phyloP scores from a whole-genome alignment of 1,140 invertebrate genomes.

The Asbolus verrucosus region DNA sequence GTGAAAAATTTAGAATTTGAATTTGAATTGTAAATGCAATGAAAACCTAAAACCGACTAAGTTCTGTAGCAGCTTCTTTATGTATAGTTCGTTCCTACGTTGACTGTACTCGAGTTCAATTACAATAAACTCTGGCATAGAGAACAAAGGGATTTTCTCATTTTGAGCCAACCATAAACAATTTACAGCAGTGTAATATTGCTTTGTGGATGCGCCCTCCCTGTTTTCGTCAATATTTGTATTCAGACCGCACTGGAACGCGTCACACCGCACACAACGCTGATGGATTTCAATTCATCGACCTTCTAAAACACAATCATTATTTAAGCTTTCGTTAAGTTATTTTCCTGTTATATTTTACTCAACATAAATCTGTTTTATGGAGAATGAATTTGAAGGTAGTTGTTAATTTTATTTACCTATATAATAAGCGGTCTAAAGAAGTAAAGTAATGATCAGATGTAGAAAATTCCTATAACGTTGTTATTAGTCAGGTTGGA shows the following conservation, averaged over 20 bases:
- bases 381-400: too few relatives aligned
- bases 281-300: neutral
- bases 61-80: neutral
- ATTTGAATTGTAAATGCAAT: too few relatives aligned
- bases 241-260: conserved; percentile 39
- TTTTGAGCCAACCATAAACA: conserved; percentile 49
- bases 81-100: conserved; percentile 1
- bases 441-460: neutral
- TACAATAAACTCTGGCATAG: conserved; percentile 40
- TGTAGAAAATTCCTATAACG: conserved; percentile 17
- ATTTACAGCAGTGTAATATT: conserved; percentile 48
- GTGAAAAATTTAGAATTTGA: too few relatives aligned
- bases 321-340: too few relatives aligned
- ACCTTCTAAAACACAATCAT: too few relatives aligned
- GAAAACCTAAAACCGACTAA: too few relatives aligned
- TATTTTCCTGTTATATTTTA: too few relatives aligned
- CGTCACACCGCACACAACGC: conserved; percentile 12
- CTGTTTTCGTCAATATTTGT: conserved; percentile 49
- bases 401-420: too few relatives aligned
- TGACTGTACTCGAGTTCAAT: conserved; percentile 4
- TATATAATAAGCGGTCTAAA: too few relatives aligned
- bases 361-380: too few relatives aligned
- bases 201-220: conserved; percentile 46
- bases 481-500: conserved; percentile 42
- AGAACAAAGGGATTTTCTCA: conserved; percentile 47